Percentiles rank a stretch among this genome's conserved stretches.
Evolutionary conservation across 2,113 vertebrate species (phyloP).

Genomic region (Prionailurus bengalensis): DNA sequence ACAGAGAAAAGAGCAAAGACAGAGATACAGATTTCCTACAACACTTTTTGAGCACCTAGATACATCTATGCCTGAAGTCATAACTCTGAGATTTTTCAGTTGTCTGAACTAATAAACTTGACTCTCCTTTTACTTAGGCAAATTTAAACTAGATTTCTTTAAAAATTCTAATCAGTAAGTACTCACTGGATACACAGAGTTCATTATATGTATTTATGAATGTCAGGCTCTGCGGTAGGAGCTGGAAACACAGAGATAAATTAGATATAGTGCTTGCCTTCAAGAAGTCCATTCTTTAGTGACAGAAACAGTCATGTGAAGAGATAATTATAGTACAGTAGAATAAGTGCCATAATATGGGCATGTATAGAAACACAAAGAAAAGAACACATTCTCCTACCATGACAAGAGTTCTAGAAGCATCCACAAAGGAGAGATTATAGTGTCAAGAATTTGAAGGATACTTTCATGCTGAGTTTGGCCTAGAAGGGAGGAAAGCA

Average conservation of each 20-base stretch:
- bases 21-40: not conserved
- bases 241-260: not conserved
- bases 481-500: not conserved
- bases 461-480: not conserved
- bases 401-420: not conserved
- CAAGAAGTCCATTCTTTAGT: not conserved
- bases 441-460: not conserved
- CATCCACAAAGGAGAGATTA: not conserved
- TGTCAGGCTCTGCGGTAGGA: not conserved
- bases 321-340: too few species aligned
- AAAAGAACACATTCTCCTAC: not conserved
- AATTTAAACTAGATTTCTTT: not conserved
- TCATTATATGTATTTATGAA: not conserved
- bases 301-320: too few species aligned
- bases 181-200: not conserved
- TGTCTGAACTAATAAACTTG: not conserved
- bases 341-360: too few species aligned
- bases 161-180: not conserved
- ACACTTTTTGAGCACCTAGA: not conserved
- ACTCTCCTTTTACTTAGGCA: constrained; percentile 11
- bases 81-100: not conserved
- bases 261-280: not conserved
- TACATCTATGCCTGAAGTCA: not conserved
- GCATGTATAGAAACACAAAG: not conserved
- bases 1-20: not conserved